Base-by-base conservation (phyloP, 2,797 vertebrate species). In the Eurystomus glaucurus region DNA sequence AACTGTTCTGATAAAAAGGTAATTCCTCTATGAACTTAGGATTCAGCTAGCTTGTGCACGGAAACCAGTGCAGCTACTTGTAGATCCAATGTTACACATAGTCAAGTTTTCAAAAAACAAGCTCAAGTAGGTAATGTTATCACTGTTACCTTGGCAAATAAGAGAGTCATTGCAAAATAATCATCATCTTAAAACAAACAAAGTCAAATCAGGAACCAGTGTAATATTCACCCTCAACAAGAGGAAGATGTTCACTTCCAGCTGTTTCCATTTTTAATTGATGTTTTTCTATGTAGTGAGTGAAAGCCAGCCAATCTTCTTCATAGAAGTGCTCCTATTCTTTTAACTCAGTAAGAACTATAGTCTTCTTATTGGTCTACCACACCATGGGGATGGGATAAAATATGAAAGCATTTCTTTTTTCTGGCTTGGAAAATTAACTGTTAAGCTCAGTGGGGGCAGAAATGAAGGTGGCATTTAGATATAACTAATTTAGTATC, bases 181-280 rank as follows among this genome's bases (percentile, higher is more conserved):
- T 39, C 11, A 91, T 45, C 25, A 84, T 51, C 74, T 94, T 94
- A 52, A 81, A 93, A 90, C 23, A 70, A 88, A 85, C 22, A 85
- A 91, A 96, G 25, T 46, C 60, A 90, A 87, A 88, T 70, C 4
- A 45, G 65, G 35, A 41, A 90, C 28, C n/a, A 96, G 64, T 91
- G 94, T 93, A 95, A 92, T 95, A 92, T 81, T 86, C 77, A 92
- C 58, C 50, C 93, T 86, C 37, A n/a, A 71, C 58, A 94, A 94
- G 58, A 95, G 71, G 62, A 88, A 75, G 58, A 96, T 65, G 41
- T 81, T 91, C 5, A 90, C 82, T 97, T 97, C 80, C 82, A 94
- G 75, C 80, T 96, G 87, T 76, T 96, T 90, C 78, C 66, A 88
- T 93, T 92, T 97, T 95, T 96, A 97, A 94, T 96, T 97, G 75